Evolutionary conservation across 2,888 invertebrate genomes (phyloP).

Genomic region (Trypoxylon attenuatum): DNA sequence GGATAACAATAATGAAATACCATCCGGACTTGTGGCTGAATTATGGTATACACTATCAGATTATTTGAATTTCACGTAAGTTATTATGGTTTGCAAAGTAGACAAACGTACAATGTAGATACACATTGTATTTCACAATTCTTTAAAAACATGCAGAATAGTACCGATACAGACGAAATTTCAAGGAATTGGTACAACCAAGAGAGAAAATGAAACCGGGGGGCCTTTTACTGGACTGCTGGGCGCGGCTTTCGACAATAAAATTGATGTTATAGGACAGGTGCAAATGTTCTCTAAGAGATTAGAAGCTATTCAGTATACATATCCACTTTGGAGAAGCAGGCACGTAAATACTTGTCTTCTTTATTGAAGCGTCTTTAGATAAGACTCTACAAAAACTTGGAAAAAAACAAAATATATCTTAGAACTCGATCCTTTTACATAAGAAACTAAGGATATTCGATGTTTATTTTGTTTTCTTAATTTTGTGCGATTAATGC

Average conservation of each 20-base stretch:
- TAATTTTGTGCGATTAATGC: neutral
- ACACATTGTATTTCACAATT: neutral
- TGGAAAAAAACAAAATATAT: too few species aligned
- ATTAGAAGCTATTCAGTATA: slow-evolving; percentile 13
- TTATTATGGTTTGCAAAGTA: neutral
- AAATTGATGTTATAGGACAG: slow-evolving; percentile 31
- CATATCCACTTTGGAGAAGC: slow-evolving; percentile 40
- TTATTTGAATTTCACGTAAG: slow-evolving; percentile 53
- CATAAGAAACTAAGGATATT: neutral
- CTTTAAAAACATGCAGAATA: slow-evolving; percentile 17
- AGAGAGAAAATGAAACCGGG: too few species aligned
- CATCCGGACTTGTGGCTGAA: slow-evolving; percentile 43
- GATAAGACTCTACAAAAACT: too few species aligned
- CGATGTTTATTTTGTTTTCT: neutral
- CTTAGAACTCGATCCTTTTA: too few species aligned
- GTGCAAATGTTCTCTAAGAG: neutral
- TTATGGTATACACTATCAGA: slow-evolving; percentile 44
- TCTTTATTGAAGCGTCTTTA: neutral
- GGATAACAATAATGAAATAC: slow-evolving; percentile 24
- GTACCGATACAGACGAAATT: slow-evolving; percentile 7
- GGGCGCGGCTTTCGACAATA: neutral
- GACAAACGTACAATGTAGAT: neutral
- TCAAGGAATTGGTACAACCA: neutral
- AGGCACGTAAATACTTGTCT: slow-evolving; percentile 17
- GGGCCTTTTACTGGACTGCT: slow-evolving; percentile 18